phyloP scores from a whole-genome alignment of 2,113 vertebrate species.

The Rousettus leschenaultii region DNA sequence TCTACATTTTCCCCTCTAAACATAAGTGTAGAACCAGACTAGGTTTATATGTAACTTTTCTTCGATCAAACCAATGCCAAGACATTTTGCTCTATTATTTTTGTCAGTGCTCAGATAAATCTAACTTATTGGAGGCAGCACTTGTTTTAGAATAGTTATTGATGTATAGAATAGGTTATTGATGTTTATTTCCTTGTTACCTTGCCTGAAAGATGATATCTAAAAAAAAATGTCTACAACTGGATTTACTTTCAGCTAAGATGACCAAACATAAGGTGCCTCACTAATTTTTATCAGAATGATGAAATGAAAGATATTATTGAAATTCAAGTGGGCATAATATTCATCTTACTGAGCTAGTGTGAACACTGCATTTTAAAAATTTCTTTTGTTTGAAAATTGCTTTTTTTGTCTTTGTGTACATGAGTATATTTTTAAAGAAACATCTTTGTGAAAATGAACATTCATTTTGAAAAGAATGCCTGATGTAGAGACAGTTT shows the following conservation, averaged over 20 bases:
- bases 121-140: not conserved
- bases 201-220: slow-evolving; percentile 32
- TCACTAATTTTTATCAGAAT: not conserved
- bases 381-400: slow-evolving; percentile 66
- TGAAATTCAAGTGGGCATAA: slow-evolving; percentile 56
- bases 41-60: not conserved
- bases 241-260: slow-evolving; percentile 49
- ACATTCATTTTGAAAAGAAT: slow-evolving; percentile 3
- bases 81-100: not conserved
- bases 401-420: slow-evolving; percentile 53
- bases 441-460: slow-evolving; percentile 23
- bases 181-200: slow-evolving; percentile 19
- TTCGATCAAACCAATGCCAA: slow-evolving; percentile 1
- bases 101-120: slow-evolving; percentile 53
- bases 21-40: not conserved
- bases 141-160: slow-evolving; percentile 41
- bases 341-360: not conserved
- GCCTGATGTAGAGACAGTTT: not conserved
- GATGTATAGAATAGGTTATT: not conserved
- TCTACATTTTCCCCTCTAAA: not conserved
- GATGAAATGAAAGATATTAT: slow-evolving; percentile 48
- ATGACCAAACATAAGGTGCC: not conserved
- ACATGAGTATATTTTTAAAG: slow-evolving; percentile 48
- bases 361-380: slow-evolving; percentile 53
- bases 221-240: slow-evolving; percentile 35